These are phyloP conservation scores for Agrochola litura DNA, from an alignment of 2,888 invertebrate genomes.

Conservation along the genomic window DNA sequence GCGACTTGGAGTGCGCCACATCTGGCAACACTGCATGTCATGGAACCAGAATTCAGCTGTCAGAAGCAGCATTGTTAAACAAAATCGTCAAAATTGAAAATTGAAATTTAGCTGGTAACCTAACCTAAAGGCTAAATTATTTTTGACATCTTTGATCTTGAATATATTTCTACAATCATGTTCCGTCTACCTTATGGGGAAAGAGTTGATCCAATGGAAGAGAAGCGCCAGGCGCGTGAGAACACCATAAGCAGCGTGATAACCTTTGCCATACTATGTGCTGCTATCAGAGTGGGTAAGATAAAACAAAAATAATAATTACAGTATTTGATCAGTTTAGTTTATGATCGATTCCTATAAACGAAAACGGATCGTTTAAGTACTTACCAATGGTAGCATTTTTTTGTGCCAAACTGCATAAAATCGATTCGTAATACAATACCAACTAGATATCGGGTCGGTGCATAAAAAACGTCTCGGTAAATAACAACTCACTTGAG, in stretches of 20 bases:
- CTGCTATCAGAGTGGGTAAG: conserved; percentile 86
- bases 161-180: conserved; percentile 71
- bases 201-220: conserved; percentile 87
- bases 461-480: no score
- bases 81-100: conserved; percentile 16
- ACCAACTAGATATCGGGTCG: no score
- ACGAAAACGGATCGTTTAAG: no score
- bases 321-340: background rate
- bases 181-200: conserved; percentile 88
- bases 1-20: no score
- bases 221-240: conserved; percentile 87
- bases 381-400: no score
- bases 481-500: no score
- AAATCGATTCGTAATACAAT: no score
- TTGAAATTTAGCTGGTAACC: background rate
- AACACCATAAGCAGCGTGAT: conserved; percentile 87
- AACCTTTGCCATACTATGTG: conserved; percentile 86
- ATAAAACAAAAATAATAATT: conserved; percentile 6
- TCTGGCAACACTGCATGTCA: no score
- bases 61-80: background rate
- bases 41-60: no score
- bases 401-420: no score
- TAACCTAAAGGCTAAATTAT: conserved; percentile 21
- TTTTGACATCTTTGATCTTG: conserved; percentile 31
- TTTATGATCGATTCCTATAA: no score